phyloP scores from a whole-genome alignment of 2,797 vertebrate genomes.

The Mormyrus proboscirostris region DNA sequence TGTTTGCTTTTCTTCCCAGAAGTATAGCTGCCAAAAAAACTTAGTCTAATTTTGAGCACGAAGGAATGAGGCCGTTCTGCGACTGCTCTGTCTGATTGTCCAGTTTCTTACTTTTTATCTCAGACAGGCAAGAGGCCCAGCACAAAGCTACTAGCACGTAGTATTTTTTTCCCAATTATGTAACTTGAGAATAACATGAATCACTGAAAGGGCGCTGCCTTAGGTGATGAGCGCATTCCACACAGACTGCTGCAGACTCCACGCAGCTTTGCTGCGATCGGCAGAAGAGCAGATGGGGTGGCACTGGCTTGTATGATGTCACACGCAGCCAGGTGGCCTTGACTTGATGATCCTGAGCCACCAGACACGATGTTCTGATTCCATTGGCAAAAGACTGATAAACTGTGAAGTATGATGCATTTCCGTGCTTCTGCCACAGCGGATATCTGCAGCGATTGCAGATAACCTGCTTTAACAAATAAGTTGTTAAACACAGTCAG shows the following conservation, averaged over 20 bases:
- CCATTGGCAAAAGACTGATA: not conserved
- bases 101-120: not conserved
- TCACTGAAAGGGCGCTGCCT: not conserved
- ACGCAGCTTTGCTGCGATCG: not conserved
- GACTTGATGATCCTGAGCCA: not conserved
- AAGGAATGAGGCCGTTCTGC: not conserved
- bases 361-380: not conserved
- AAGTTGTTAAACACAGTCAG: not conserved
- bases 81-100: not conserved
- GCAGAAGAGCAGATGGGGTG: not conserved
- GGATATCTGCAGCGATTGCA: not conserved
- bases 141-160: not conserved
- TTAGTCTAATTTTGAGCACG: not conserved
- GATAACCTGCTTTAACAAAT: not conserved
- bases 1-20: not conserved
- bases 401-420: not conserved
- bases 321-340: not conserved
- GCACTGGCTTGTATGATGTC: not conserved
- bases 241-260: not conserved
- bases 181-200: not conserved
- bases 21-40: not conserved
- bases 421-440: not conserved
- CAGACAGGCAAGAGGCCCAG: not conserved
- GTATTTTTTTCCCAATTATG: not conserved
- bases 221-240: not conserved